These are phyloP conservation scores for Steinernema scapterisci DNA, from an alignment of 2,888 invertebrate genomes.

Conservation along the genomic window DNA sequence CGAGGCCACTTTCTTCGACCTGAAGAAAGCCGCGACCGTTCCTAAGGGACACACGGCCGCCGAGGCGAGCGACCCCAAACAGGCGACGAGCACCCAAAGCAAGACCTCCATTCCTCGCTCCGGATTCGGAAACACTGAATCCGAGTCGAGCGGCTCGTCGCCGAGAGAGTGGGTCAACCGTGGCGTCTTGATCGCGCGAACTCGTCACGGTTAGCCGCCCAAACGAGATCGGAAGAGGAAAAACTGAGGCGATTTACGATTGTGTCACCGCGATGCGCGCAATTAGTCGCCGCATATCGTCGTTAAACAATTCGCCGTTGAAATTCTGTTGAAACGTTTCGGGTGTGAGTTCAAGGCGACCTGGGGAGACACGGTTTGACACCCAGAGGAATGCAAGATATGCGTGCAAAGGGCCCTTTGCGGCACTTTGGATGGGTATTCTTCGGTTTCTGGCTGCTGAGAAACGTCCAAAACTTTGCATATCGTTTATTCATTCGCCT, in stretches of 20 bases:
- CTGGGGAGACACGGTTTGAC: too few relatives aligned
- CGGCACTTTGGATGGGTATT: neutral
- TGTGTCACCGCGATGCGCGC: slow-evolving; percentile 13
- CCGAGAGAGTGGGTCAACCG: slow-evolving; percentile 19
- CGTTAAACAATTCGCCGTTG: slow-evolving; percentile 6
- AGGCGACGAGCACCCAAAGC: too few relatives aligned
- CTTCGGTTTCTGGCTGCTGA: neutral
- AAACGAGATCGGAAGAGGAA: slow-evolving; percentile 23
- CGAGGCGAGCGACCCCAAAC: neutral
- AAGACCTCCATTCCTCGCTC: too few relatives aligned
- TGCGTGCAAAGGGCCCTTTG: neutral
- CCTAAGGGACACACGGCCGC: slow-evolving; percentile 14
- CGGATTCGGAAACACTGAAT: neutral
- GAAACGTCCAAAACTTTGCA: neutral
- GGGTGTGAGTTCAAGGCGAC: slow-evolving; percentile 16
- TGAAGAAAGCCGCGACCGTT: slow-evolving; percentile 14
- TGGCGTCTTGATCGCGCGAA: neutral
- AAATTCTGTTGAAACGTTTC: slow-evolving; percentile 8
- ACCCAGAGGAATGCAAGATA: too few relatives aligned
- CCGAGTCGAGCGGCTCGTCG: neutral
- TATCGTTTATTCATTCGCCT: too few relatives aligned
- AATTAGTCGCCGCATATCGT: slow-evolving; percentile 21
- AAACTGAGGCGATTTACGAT: slow-evolving; percentile 22
- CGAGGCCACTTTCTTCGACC: neutral
- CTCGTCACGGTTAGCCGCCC: slow-evolving; percentile 27